phyloP scores from a whole-genome alignment of 2,888 invertebrate species.

The Athalia rosae region DNA sequence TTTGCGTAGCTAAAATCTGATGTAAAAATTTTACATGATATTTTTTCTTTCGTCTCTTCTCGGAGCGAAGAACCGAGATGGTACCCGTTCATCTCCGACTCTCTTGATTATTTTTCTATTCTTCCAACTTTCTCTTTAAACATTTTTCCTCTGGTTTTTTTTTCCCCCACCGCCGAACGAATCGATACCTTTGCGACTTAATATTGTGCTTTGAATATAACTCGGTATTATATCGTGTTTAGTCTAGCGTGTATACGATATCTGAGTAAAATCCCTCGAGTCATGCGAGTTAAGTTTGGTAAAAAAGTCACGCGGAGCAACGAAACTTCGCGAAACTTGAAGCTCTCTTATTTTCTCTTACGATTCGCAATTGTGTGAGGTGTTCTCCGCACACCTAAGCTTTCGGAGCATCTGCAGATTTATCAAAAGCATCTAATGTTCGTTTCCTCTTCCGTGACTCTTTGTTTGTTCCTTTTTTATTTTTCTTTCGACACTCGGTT shows the following conservation, averaged over 20 bases:
- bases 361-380: not conserved
- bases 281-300: not conserved
- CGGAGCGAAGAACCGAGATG: too few relatives aligned
- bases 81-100: too few relatives aligned
- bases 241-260: conserved; percentile 13
- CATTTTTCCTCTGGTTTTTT: not conserved
- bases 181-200: too few relatives aligned
- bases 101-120: too few relatives aligned
- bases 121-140: too few relatives aligned
- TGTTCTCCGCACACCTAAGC: too few relatives aligned
- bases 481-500: too few relatives aligned
- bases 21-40: too few relatives aligned
- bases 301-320: conserved; percentile 23
- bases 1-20: too few relatives aligned
- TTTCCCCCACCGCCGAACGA: not conserved
- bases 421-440: not conserved
- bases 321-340: not conserved
- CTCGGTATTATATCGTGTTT: not conserved
- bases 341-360: not conserved
- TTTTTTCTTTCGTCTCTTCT: too few relatives aligned
- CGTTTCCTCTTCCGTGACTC: not conserved
- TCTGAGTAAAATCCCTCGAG: not conserved
- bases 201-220: too few relatives aligned
- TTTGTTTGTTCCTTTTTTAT: too few relatives aligned
- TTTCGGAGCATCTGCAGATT: not conserved